Evolutionary conservation across 2,113 vertebrate species (phyloP), one percentile per base, ranked within the genome.

Genomic region (Orientallactaga bullata): DNA sequence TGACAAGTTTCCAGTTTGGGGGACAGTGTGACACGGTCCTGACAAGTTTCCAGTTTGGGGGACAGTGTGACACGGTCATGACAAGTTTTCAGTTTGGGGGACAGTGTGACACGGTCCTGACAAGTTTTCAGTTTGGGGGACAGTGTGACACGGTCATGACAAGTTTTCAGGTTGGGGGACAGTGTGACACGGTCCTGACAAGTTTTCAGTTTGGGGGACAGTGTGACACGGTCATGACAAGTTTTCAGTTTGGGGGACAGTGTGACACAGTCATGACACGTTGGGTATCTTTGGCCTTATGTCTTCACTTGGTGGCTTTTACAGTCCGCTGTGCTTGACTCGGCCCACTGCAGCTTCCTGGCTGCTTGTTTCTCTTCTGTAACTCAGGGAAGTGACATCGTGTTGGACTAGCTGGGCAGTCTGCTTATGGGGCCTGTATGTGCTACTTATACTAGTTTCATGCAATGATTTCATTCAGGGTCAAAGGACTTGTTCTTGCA

Each of bases 341-440:
- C 26, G 28, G 8, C 26, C 61, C 63, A 47, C 20, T 30, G 9
- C 61, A 83, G 80, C 37, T 65, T 76, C 8, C 55, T 39, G 5
- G 65, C 37, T 51, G 65, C 24, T 3, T 0, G 28, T 78, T 65
- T 74, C 28, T 88, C 18, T 3, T n/a, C 51, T 66, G 37, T 60
- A 77, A 71, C 32, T 16, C 24, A 30, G 78, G 32, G 69, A 66
- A 28, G 51, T 8, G 55, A 55, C 55, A 16, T 11, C 2, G 55
- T 55, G 55, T 55, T 55, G 55, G 55, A 11, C 55, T 55, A 47
- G 55, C 10, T 3, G 12, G 30, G 15, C 21, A 2, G 0, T 28
- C 39, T 26, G 5, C 72, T 82, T 73, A 37, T 0, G 42, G 7
- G 51, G 37, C 39, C 12, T 0, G 11, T n/a, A 1, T 1, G 3